Evolutionary conservation across 2,113 vertebrate species (phyloP), one percentile per base, ranked within the genome.

Genomic region (Siphamia tubifer): DNA sequence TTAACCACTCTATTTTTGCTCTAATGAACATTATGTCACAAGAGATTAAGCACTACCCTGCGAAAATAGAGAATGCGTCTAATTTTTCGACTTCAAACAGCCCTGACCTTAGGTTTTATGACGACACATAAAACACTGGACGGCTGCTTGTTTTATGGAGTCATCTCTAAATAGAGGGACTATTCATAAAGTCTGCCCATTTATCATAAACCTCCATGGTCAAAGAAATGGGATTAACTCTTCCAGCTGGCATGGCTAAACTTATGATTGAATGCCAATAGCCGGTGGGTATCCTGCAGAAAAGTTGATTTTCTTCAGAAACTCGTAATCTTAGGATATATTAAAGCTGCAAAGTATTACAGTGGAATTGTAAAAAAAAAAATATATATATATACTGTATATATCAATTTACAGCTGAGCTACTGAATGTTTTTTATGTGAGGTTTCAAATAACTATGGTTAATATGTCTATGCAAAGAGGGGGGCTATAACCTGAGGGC

Each of bases 91-190:
- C 57, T 63, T 70, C 63, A 65, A 76, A 68, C n/a, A 34, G 30
- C 62, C 3, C 51, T 44, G 68, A 77, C 81, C 60, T 79, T 52
- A 63, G 38, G 35, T 69, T 87, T 85, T 79, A 84, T 10, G 42
- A 60, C 1, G 15, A 40, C 43, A 27, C 73, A 74, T 82, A 80
- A 87, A 84, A 62, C 52, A 51, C 43, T 3, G 52, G 83, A 57
- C 1, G 64, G 56, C 75, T 49, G 73, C 73, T 44, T 60, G 75
- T 51, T 81, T 84, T 70, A 78, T 85, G 80, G 75, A 77, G 68
- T 53, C 68, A 55, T 76, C 75, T 77, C 73, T 74, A 79, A 81
- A 86, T 84, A 74, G 65, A 81, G 63, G 47, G 15, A 43, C 81
- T 65, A 60, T 79, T 77, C 72, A 73, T 73, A 52, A 79, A 64